Evolutionary conservation across 2,888 invertebrate genomes (phyloP), one percentile per base, ranked within the genome.

Genomic region (Cheilosia impressa): DNA sequence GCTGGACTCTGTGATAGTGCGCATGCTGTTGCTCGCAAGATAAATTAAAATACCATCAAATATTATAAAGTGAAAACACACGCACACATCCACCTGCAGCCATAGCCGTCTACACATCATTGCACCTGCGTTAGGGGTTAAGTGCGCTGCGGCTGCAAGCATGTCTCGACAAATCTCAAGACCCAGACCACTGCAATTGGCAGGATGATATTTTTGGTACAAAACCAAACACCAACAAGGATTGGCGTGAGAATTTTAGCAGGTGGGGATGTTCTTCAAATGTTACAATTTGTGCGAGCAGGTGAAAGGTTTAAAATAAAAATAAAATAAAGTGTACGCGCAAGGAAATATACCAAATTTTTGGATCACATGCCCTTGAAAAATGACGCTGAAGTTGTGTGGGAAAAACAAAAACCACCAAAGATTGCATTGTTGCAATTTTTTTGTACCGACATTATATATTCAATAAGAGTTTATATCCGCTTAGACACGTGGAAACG

Each of bases 241-340:
- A 68, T 72, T 81, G 76, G 71, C 85, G 85, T 85, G 85, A 85
- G 85, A 85, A 81, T 68, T 85, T 77, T 45, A 81, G 85, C 85
- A 85, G 85, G 85, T 85, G 85, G 62, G 85, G 85, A 85, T 68
- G 58, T 52, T 72, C 62, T 50, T 68, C 62, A 85, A 85, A 85
- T 81, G 85, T 77, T 72, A 81, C 85, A 76, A 85, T 81, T 85
- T 58, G 80, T 66, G 62, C 15, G 60, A 85, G 85, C 85, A 85
- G 85, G 76, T 85, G 85, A 85, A 85, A 77, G 76, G 76, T 68
- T 81, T 66, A 63, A 80, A 88, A 85, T 81, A 73, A 75, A 80
- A 88, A 85, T 80, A 76, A 85, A 87, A 82, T 76, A 76, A 80
- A 72, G 77, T 62, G 65, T 31, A 55, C 52, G 55, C 22, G 68